Base-by-base conservation (phyloP, 2,113 vertebrate genomes). In the Macquaria australasica region DNA sequence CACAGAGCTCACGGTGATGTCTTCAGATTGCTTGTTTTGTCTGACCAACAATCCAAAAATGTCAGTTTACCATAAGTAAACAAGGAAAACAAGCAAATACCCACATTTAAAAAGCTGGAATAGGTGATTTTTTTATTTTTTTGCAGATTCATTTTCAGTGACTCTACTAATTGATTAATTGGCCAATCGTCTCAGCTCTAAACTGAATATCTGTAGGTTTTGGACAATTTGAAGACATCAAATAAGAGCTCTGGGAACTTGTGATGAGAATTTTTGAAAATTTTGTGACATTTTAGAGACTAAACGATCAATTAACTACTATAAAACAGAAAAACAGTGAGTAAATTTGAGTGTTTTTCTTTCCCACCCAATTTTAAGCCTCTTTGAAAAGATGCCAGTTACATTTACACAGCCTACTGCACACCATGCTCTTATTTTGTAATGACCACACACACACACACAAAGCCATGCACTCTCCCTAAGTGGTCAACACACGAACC, bases 341-440 rank as follows among this genome's bases (percentile, higher is more conserved):
- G 5, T 6, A 6, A 14, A 63, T n/a, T 5, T 31, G 21, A 37
- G 41, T 25, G 7, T 37, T 82, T 59, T 25, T 41, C 39, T 48
- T 28, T 59, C 25, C 23, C 1, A 1, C 16, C 14, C 45, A 39
- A n/a, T 62, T 20, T 23, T 48, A 76, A 71, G 58, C 66, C 56
- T 79, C 80, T 64, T 68, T 68, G 55, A 63, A 41, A 73, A 58
- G 50, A 66, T 4, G 31, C 41, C 50, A 34, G 53, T 51, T 48
- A 16, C 41, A 53, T 55, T 39, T 43, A 31, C 58, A 63, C 56
- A 0, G 56, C 31, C 41, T 59, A 18, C 59, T 28, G 25, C 48
- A n/a, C 1, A 8, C 28, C 16, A 2, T 3, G 55, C 59, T 74
- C 20, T 80, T 74, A 73, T 55, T 71, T 41, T 81, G 77, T 28